These are phyloP conservation scores for Bombus cullumanus DNA, from an alignment of 1,140 invertebrate genomes.

Conservation along the genomic window DNA sequence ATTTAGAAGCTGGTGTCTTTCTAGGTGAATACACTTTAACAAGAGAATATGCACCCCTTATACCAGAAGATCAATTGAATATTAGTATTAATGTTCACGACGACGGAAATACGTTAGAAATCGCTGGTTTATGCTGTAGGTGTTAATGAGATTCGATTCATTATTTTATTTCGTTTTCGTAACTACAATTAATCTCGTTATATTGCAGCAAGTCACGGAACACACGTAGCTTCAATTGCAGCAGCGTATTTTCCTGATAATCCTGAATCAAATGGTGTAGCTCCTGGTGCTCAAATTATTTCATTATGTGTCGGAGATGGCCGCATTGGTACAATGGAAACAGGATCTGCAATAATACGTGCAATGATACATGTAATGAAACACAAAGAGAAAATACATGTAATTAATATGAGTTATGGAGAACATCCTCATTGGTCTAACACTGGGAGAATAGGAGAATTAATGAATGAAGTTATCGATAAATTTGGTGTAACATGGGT, in stretches of 20 bases:
- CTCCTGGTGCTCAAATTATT: slow-evolving; percentile 97
- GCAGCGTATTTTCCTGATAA: slow-evolving; percentile 95
- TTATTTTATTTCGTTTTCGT: not conserved
- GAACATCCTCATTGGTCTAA: slow-evolving; percentile 96
- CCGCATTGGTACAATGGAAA: slow-evolving; percentile 97
- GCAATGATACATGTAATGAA: slow-evolving; percentile 95
- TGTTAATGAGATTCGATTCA: slow-evolving; percentile 65
- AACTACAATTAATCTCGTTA: slow-evolving; percentile 30
- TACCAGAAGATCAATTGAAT: slow-evolving; percentile 91
- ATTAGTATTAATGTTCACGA: slow-evolving; percentile 97
- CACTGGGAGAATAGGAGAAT: slow-evolving; percentile 92
- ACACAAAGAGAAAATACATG: slow-evolving; percentile 87
- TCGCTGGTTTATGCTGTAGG: slow-evolving; percentile 96
- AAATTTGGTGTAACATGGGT: slow-evolving; percentile 97
- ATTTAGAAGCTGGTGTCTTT: slow-evolving; percentile 89
- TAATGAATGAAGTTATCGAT: slow-evolving; percentile 95
- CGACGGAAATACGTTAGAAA: slow-evolving; percentile 95
- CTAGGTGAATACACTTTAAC: slow-evolving; percentile 94
- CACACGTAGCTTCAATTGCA: slow-evolving; percentile 98
- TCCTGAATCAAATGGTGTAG: slow-evolving; percentile 96
- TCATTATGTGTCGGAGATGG: slow-evolving; percentile 96
- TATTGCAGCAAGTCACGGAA: slow-evolving; percentile 93
- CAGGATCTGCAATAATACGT: slow-evolving; percentile 94
- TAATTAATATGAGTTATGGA: slow-evolving; percentile 99
- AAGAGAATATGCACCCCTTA: slow-evolving; percentile 90